phyloP scores from a whole-genome alignment of 92 coral and sea anemone species.

The Porites lobata region DNA sequence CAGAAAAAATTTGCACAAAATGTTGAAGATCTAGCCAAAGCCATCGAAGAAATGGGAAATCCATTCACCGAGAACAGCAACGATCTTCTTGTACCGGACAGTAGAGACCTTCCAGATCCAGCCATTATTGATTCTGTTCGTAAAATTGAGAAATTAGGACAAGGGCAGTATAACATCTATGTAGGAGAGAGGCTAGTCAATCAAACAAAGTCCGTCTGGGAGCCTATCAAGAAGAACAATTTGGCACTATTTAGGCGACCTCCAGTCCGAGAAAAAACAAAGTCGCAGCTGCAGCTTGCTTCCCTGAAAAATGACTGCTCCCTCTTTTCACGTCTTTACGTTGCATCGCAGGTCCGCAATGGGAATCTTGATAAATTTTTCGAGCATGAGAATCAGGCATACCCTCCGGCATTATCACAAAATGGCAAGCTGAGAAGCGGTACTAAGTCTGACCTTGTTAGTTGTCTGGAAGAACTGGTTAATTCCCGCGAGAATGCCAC shows the following conservation, averaged over 20 bases:
- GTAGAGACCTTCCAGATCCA: conserved; percentile 50
- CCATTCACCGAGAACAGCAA: conserved; percentile 52
- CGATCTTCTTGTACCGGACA: conserved; percentile 65
- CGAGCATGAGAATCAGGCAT: conserved; percentile 60
- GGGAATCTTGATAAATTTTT: conserved; percentile 65
- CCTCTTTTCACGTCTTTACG: conserved; percentile 60
- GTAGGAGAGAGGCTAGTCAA: conserved; percentile 31
- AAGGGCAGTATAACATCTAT: conserved; percentile 36
- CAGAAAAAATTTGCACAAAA: conserved; percentile 44
- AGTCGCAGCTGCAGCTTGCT: conserved; percentile 65
- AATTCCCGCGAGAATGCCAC: conserved; percentile 43
- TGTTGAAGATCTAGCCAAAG: conserved; percentile 19
- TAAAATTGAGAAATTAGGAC: conserved; percentile 48
- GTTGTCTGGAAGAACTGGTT: conserved; percentile 30
- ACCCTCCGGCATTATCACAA: conserved; percentile 68
- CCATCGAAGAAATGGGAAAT: conserved; percentile 50
- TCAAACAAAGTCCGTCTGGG: conserved; percentile 23
- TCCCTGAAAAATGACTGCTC: conserved; percentile 58
- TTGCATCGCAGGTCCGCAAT: conserved; percentile 62
- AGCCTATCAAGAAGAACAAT: conserved; percentile 65
- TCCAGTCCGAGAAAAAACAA: conserved; percentile 37
- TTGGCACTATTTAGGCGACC: conserved; percentile 51
- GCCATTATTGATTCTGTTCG: conserved; percentile 34
- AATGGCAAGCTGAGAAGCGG: conserved; percentile 43
- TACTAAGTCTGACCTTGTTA: conserved; percentile 64